Evolutionary conservation across 1,140 invertebrate species (phyloP).

Genomic region (Neodiprion lecontei): DNA sequence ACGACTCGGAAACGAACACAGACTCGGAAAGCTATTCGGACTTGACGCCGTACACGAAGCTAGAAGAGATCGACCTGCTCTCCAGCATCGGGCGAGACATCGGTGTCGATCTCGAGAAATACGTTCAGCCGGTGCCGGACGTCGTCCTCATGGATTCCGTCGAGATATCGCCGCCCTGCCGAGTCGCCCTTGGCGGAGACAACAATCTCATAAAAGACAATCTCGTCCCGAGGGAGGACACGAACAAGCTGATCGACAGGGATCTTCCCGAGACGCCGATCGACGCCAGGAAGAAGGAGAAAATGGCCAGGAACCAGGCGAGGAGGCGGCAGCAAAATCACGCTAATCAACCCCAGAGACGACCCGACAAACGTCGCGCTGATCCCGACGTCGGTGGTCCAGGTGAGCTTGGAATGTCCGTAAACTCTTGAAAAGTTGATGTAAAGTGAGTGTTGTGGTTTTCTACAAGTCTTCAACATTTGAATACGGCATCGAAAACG

Average conservation of each 20-base stretch:
- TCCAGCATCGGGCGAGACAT: slow-evolving; percentile 57
- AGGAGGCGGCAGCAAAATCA: slow-evolving; percentile 51
- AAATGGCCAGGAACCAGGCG: slow-evolving; percentile 56
- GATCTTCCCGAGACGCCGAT: slow-evolving; percentile 38
- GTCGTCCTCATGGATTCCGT: slow-evolving; percentile 52
- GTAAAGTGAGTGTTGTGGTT: background rate
- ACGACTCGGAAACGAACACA: slow-evolving; percentile 37
- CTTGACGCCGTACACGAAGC: slow-evolving; percentile 48
- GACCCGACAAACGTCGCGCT: slow-evolving; percentile 48
- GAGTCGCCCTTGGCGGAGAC: slow-evolving; percentile 30
- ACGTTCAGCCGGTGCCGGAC: slow-evolving; percentile 56
- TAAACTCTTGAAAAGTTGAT: background rate
- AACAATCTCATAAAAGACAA: slow-evolving; percentile 34
- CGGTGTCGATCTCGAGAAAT: slow-evolving; percentile 55
- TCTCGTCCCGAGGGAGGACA: slow-evolving; percentile 43
- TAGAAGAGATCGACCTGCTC: slow-evolving; percentile 57
- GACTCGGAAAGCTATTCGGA: slow-evolving; percentile 45
- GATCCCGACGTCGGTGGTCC: slow-evolving; percentile 45
- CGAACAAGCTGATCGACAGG: slow-evolving; percentile 49
- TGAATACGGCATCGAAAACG: too few species aligned
- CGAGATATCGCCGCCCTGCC: slow-evolving; percentile 31
- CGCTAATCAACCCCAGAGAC: slow-evolving; percentile 36
- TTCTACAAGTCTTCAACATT: too few species aligned
- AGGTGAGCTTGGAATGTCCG: slow-evolving; percentile 29
- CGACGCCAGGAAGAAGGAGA: slow-evolving; percentile 56